Percentiles rank a stretch among this genome's conserved stretches.
Evolutionary conservation across 1,140 invertebrate genomes (phyloP).

Genomic region (Potamilus streckersoni): DNA sequence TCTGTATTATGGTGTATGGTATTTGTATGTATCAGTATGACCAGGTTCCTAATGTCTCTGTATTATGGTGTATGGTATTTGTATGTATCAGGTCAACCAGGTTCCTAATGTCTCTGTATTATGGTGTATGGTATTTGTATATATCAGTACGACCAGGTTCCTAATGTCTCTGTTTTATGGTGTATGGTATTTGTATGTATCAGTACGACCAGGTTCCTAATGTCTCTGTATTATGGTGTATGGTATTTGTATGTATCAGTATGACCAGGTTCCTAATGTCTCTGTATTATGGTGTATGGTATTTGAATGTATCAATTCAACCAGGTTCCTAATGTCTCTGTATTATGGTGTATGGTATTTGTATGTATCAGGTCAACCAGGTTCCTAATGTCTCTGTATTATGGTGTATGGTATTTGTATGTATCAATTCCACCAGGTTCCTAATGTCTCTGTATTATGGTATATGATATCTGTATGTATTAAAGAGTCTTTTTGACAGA

Average conservation of each 20-base stretch:
- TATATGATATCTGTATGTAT: neutral
- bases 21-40: constrained; percentile 3
- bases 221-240: neutral
- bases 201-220: constrained; percentile 15
- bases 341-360: neutral
- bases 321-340: constrained; percentile 12
- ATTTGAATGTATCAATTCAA: neutral
- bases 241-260: constrained; percentile 4
- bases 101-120: neutral
- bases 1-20: neutral
- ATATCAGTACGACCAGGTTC: constrained; percentile 19
- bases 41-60: constrained; percentile 12
- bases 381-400: neutral
- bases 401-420: neutral
- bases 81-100: constrained; percentile 13
- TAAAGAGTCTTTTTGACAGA: too few species aligned
- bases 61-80: neutral
- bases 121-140: neutral
- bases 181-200: constrained; percentile 1
- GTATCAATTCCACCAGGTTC: too few species aligned
- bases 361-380: constrained; percentile 13
- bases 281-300: neutral
- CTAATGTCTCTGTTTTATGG: neutral
- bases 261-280: constrained; percentile 13
- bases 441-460: neutral